phyloP scores from a whole-genome alignment of 2,113 vertebrate genomes.

The Microcebus lehilahytsara region DNA sequence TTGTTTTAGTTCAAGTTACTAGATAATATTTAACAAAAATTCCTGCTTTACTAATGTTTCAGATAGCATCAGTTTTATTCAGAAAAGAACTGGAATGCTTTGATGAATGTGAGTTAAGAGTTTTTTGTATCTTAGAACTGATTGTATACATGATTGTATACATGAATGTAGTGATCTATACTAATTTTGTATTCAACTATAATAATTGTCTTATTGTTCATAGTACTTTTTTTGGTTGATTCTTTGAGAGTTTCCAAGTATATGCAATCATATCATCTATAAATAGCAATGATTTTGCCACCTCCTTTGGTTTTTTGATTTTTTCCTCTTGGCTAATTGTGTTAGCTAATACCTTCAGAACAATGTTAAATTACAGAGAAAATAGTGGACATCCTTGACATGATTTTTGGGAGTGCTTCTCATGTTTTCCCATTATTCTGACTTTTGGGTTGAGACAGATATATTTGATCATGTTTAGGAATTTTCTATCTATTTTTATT shows the following conservation, averaged over 20 bases:
- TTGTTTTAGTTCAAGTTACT: not conserved
- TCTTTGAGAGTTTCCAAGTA: not conserved
- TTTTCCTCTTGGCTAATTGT: not conserved
- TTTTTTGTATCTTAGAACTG: not conserved
- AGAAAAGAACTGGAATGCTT: not conserved
- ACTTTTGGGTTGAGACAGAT: not conserved
- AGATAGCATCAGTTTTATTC: not conserved
- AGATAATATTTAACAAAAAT: not conserved
- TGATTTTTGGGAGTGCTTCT: not conserved
- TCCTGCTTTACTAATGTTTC: not conserved
- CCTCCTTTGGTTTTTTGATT: not conserved
- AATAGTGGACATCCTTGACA: not conserved
- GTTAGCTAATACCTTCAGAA: not conserved
- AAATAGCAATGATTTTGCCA: not conserved
- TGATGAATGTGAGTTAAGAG: not conserved
- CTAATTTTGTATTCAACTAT: not conserved
- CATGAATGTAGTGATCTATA: not conserved
- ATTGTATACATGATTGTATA: not conserved
- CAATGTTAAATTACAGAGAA: not conserved
- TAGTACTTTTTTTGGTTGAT: not conserved
- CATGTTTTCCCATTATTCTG: not conserved
- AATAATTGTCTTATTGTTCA: not conserved
- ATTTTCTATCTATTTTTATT: not conserved
- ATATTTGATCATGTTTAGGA: constrained; percentile 25
- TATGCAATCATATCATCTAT: not conserved